Evolutionary conservation across 2,888 invertebrate species (phyloP).

Genomic region (Phortica magna): DNA sequence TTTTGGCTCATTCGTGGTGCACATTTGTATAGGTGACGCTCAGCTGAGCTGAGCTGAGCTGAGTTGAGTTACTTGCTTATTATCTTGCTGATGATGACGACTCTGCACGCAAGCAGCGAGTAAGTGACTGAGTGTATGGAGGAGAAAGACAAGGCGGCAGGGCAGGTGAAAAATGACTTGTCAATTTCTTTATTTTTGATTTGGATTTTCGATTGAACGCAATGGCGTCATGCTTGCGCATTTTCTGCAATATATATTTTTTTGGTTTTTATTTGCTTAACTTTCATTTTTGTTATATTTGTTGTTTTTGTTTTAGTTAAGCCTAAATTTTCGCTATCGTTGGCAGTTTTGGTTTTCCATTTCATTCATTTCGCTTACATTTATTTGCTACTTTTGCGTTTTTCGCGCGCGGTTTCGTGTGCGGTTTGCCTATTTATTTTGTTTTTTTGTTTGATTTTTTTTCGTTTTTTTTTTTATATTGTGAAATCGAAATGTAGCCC

Average conservation of each 20-base stretch:
- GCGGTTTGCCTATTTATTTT: neutral
- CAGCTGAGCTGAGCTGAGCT: neutral
- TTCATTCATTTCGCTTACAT: slow-evolving; percentile 9
- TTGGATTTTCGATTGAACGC: slow-evolving; percentile 3
- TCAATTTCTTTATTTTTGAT: slow-evolving; percentile 34
- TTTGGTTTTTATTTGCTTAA: slow-evolving; percentile 4
- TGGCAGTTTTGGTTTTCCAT: slow-evolving; percentile 10
- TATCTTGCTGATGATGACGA: neutral
- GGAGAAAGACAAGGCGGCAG: neutral
- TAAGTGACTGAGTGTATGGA: too few relatives aligned
- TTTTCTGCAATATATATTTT: neutral
- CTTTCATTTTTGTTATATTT: neutral
- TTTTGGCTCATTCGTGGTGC: neutral
- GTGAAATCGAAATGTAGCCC: slow-evolving; percentile 35
- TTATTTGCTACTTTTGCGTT: slow-evolving; percentile 20
- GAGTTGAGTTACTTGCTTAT: neutral
- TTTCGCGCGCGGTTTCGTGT: neutral
- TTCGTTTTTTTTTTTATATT: slow-evolving; percentile 2
- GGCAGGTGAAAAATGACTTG: slow-evolving; percentile 43
- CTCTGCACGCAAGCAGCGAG: neutral
- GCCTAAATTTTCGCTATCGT: neutral
- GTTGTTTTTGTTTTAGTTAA: neutral
- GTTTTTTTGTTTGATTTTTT: slow-evolving; percentile 25
- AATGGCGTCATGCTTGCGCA: slow-evolving; percentile 5
- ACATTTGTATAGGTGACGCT: neutral